A percentile compares a stretch with the other conserved stretches of the same genome.
phyloP scores from a whole-genome alignment of 2,113 vertebrate genomes.

The Nettapus auritus region DNA sequence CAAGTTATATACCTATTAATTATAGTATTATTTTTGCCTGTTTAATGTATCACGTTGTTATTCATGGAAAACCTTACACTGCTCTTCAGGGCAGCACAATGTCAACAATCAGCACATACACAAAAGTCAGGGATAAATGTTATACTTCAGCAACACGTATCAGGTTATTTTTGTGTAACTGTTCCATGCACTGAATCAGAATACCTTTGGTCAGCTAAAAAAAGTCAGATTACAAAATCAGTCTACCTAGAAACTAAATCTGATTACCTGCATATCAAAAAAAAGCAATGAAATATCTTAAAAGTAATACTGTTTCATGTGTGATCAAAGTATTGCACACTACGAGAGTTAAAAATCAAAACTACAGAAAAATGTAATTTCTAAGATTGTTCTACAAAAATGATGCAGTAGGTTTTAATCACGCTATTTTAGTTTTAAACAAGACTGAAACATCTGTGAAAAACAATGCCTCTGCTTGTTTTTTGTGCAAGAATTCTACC shows the following conservation, averaged over 20 bases:
- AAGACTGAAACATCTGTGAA: not conserved
- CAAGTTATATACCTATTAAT: slow-evolving; percentile 19
- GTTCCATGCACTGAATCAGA: not conserved
- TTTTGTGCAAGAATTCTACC: not conserved
- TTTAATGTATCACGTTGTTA: not conserved
- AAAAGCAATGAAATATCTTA: not conserved
- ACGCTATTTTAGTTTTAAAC: not conserved
- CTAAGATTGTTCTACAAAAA: not conserved
- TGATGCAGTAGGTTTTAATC: not conserved
- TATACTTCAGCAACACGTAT: not conserved
- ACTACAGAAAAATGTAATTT: not conserved
- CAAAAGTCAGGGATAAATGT: not conserved
- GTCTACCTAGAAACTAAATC: not conserved
- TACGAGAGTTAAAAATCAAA: not conserved
- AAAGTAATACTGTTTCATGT: not conserved
- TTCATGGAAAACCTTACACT: not conserved
- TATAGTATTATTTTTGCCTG: slow-evolving; percentile 24
- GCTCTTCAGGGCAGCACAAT: not conserved
- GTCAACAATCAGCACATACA: not conserved
- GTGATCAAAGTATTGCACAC: not conserved
- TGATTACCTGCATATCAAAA: not conserved
- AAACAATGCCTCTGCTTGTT: not conserved
- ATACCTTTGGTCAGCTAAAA: not conserved
- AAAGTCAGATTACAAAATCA: not conserved
- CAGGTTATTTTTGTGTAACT: not conserved